A percentile compares a stretch with the other conserved stretches of the same genome.
Conservation (phyloP, 2,888 invertebrate genomes). For the Cheilosia soror region DNA sequence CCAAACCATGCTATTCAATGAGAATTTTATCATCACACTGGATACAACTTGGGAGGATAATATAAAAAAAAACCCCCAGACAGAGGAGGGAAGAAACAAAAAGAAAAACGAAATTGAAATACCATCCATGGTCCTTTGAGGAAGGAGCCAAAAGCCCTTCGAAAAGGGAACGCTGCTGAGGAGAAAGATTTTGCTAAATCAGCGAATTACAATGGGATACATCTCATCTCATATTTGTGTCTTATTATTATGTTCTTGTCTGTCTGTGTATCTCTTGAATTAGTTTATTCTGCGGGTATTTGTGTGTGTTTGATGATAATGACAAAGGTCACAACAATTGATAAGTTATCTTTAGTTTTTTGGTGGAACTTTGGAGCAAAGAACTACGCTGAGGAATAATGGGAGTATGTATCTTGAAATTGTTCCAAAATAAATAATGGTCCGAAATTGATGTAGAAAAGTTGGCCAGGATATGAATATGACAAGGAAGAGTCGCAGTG, state of each 20-base stretch:
- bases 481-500: too few species aligned
- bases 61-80: background rate
- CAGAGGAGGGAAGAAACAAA: background rate
- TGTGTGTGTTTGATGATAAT: background rate
- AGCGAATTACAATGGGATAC: conserved; percentile 56
- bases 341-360: conserved; percentile 20
- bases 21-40: conserved; percentile 62
- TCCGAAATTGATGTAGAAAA: conserved; percentile 2
- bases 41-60: conserved; percentile 25
- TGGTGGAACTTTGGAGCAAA: background rate
- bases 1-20: conserved; percentile 58
- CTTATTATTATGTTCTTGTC: background rate
- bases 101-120: conserved; percentile 54
- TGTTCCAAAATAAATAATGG: conserved; percentile 41
- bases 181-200: conserved; percentile 56
- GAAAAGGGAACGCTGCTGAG: background rate
- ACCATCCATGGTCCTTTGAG: conserved; percentile 42
- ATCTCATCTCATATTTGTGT: conserved; percentile 37
- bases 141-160: conserved; percentile 12
- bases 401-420: conserved; percentile 1
- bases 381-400: background rate
- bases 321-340: conserved; percentile 30
- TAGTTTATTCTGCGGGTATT: conserved; percentile 12
- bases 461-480: conserved; percentile 1
- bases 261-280: background rate